Conservation (phyloP, 2,888 invertebrate genomes). For the Gandaritis pyraliata region DNA sequence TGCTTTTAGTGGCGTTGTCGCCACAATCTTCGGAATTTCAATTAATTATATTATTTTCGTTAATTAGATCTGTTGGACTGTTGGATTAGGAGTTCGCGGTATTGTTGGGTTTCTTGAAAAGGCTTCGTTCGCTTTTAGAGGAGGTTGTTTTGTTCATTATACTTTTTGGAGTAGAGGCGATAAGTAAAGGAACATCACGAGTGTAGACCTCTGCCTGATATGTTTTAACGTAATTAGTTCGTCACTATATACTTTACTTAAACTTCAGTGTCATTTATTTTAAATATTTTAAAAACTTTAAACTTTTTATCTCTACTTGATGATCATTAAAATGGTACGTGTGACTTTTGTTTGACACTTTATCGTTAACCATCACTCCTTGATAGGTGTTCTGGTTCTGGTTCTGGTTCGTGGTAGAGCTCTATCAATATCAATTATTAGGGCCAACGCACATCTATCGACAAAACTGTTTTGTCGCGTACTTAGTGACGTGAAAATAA, state of each 20-base stretch:
- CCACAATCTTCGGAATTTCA: conserved; percentile 77
- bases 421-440: too few species aligned
- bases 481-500: too few species aligned
- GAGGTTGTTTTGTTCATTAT: conserved; percentile 11
- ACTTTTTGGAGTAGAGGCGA: conserved; percentile 6
- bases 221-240: background rate
- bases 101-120: conserved; percentile 37
- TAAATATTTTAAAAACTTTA: too few species aligned
- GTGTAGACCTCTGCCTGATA: background rate
- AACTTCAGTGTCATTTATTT: too few species aligned
- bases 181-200: conserved; percentile 11
- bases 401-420: too few species aligned
- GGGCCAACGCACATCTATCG: too few species aligned
- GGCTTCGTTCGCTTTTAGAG: conserved; percentile 24
- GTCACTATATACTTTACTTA: background rate
- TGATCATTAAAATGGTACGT: too few species aligned
- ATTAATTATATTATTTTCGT: conserved; percentile 68
- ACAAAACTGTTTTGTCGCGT: too few species aligned
- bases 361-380: background rate
- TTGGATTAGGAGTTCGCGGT: conserved; percentile 37
- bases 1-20: conserved; percentile 79
- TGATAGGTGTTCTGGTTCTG: too few species aligned
- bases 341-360: background rate
- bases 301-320: too few species aligned
- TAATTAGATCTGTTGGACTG: conserved; percentile 54